Base-by-base conservation (phyloP, 1,140 invertebrate genomes). In the Sinonovacula constricta region DNA sequence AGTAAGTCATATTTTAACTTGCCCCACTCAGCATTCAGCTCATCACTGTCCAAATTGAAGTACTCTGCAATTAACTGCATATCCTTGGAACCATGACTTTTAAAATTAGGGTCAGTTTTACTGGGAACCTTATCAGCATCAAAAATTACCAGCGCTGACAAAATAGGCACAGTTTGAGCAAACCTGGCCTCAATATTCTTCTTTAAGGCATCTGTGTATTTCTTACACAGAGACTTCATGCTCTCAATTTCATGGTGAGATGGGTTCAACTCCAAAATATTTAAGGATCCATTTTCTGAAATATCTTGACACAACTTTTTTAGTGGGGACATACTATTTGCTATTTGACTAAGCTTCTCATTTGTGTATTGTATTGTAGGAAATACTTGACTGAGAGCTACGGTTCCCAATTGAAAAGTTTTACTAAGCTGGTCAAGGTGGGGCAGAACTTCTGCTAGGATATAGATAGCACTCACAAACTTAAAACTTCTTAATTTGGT, bases 1-100 rank as follows among this genome's bases (percentile, higher is more conserved):
- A 62, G 59, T 5, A 62, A 22, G 26, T 62, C 31, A 62, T 62
- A 62, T 30, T 62, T 62, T 18, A 62, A 30, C 28, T 62, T 62
- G 5, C 26, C 12, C 59, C 59, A 62, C 59, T 62, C 59, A 30
- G 59, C 26, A 5, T 5, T 62, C 15, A 62, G 18, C 28, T 62
- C 26, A 62, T 62, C 59, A 22, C 7, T 5, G 28, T 62, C 59
- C n/a, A 62, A 62, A 30, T 26, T 62, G 28, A 62, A 62, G 28
- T 15, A 26, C 18, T 62, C 15, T 62, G 59, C 59, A 12, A 62
- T 62, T 28, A 62, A 62, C 7, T 26, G 7, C 28, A 62, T 30
- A 30, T 62, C 59, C 28, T 30, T 10, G 18, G 18, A 5, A 22
- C 59, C 12, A 62, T 26, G 28, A 5, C 59, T 28, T 62, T 12